phyloP scores from a whole-genome alignment of 2,113 vertebrate genomes.

The Dromas ardeola region DNA sequence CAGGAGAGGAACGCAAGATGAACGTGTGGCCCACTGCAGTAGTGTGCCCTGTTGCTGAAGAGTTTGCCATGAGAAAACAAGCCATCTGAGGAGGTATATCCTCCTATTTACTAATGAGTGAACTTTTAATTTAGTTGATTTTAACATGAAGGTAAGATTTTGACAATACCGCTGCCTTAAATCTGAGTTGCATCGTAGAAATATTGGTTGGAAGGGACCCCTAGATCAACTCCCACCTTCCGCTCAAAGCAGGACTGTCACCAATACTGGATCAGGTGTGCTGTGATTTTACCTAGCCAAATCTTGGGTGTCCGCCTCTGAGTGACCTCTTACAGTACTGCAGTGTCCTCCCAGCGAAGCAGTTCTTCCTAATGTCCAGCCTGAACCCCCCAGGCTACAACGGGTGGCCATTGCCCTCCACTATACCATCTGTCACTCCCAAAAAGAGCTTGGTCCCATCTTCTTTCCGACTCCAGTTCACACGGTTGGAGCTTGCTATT shows the following conservation, averaged over 20 bases:
- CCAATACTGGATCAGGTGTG: background rate
- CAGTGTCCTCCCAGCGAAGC: background rate
- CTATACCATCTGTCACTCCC: background rate
- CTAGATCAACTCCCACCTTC: background rate
- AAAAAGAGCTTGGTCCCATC: background rate
- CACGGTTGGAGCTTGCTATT: background rate
- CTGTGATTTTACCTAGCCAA: background rate
- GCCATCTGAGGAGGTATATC: background rate
- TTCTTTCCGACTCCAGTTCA: background rate
- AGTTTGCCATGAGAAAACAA: background rate
- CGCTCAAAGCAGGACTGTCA: background rate
- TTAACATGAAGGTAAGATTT: background rate
- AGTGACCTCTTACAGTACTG: background rate
- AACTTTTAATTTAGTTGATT: background rate
- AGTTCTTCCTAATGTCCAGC: background rate
- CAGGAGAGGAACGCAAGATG: background rate
- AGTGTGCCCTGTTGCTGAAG: background rate
- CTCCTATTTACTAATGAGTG: background rate
- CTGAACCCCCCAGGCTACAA: background rate
- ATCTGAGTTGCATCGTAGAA: background rate
- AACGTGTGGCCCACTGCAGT: accelerated
- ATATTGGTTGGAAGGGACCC: background rate
- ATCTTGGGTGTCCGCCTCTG: background rate
- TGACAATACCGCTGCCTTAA: background rate
- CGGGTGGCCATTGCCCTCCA: background rate